phyloP scores from a whole-genome alignment of 2,888 invertebrate species.

The Beris chalybata region DNA sequence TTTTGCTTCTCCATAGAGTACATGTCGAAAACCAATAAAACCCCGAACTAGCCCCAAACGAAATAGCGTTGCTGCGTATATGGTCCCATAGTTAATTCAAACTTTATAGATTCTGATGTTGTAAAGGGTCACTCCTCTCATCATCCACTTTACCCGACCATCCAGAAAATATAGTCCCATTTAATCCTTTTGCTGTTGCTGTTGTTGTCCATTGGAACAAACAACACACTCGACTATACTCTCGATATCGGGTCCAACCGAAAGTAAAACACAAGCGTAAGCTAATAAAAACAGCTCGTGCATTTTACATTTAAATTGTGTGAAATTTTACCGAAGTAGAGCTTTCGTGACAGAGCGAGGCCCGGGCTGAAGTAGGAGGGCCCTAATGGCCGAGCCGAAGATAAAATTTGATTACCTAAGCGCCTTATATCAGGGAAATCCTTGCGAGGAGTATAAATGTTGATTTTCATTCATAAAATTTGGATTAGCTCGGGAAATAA shows the following conservation, averaged over 20 bases:
- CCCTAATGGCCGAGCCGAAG: conserved; percentile 26
- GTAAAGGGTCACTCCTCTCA: conserved; percentile 27
- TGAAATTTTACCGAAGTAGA: conserved; percentile 32
- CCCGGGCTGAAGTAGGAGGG: conserved; percentile 6
- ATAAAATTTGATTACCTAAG: conserved; percentile 39
- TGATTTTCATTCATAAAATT: conserved; percentile 39
- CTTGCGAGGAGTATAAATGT: conserved; percentile 33
- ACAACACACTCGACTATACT: conserved; percentile 1
- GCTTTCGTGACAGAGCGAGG: neutral
- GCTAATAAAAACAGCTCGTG: conserved; percentile 38
- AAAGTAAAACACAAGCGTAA: conserved; percentile 31
- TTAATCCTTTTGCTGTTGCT: conserved; percentile 26
- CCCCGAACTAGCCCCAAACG: conserved; percentile 32
- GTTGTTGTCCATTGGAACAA: neutral
- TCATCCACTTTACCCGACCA: conserved; percentile 10
- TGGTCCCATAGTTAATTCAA: conserved; percentile 33
- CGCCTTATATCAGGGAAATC: conserved; percentile 31
- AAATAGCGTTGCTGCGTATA: conserved; percentile 14
- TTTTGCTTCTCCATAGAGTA: conserved; percentile 6
- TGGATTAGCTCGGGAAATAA: conserved; percentile 36
- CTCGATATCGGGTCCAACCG: conserved; percentile 6
- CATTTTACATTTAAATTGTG: conserved; percentile 39
- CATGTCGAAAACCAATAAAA: conserved; percentile 32
- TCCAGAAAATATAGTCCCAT: conserved; percentile 25
- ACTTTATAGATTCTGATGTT: conserved; percentile 38